Evolutionary conservation across 2,888 invertebrate species (phyloP), one percentile per base, ranked within the genome.

Genomic region (Cosmopolites sordidus): DNA sequence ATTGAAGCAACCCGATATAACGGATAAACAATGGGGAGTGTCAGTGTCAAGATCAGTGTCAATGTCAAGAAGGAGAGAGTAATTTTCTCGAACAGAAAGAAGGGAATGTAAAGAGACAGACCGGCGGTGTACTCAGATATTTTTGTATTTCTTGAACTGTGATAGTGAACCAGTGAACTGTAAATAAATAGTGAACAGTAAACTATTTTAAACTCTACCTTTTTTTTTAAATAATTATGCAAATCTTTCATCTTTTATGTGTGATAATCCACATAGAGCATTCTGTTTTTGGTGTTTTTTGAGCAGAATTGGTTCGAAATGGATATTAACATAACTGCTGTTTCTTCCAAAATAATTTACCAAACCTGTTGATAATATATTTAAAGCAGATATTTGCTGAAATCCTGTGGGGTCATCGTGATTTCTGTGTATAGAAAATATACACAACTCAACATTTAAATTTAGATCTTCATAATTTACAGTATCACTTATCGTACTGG

Each of bases 361-460:
- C 1, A 97, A 76, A 0, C 98, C 97, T 9, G 55, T 50, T 33
- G 56, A 44, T 12, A 59, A 30, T 11, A 59, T 16, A 45, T 56
- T 59, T 18, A 59, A n/a, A 0, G 92, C 87, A 66, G 95, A 93
- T 12, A 86, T 74, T 27, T 84, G 81, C 1, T 82, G 81, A 58
- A 76, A 59, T 5, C 64, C 85, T 39, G 83, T 86, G 6, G 92
- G 95, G 75, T 99, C 98, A 73, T 99, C 99, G 70, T 99, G 98
- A 74, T 99, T 99, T 51, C 99, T 98, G 75, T 99, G 97, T 65
- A 99, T 96, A 0, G 95, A 92, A 70, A 95, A 89, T 44, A 99
- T 83, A 0, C 99, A 99, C 66, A 94, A 83, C 0, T 89, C 83
- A 42, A 99, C 81, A 71, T 97, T 98, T 29, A 97, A 74, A 75